phyloP scores from a whole-genome alignment of 2,888 invertebrate genomes.

The Empis livida region DNA sequence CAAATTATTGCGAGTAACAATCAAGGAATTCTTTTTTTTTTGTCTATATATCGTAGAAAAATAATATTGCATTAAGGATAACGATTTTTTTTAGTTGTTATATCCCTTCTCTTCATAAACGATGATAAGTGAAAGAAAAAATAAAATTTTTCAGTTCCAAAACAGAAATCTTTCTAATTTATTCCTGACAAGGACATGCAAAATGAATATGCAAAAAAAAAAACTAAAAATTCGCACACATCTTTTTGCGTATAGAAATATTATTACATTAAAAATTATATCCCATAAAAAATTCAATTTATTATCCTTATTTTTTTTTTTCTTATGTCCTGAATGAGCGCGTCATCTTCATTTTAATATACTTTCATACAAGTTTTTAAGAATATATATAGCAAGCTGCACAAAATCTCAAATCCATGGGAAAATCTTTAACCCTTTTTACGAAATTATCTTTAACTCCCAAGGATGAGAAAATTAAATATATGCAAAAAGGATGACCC shows the following conservation, averaged over 20 bases:
- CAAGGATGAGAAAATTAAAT: constrained; percentile 16
- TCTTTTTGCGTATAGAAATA: constrained; percentile 8
- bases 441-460: background rate
- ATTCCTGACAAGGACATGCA: constrained; percentile 3
- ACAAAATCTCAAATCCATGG: constrained; percentile 10
- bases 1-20: constrained; percentile 7
- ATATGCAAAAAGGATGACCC: constrained; percentile 10
- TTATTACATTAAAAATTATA: constrained; percentile 8
- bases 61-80: no score
- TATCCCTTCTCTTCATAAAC: no score
- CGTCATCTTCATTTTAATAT: constrained; percentile 8
- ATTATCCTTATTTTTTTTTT: constrained; percentile 6
- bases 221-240: constrained; percentile 12
- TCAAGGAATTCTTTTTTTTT: no score
- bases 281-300: constrained; percentile 11
- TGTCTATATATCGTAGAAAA: no score
- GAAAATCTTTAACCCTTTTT: constrained; percentile 12
- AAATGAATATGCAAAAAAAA: constrained; percentile 4
- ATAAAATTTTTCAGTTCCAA: no score
- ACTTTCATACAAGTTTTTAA: background rate
- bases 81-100: no score
- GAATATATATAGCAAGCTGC: no score
- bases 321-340: constrained; percentile 7
- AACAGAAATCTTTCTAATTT: no score
- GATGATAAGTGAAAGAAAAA: no score